Evolutionary conservation across 2,888 invertebrate genomes (phyloP).

Genomic region (Lasioglossum malachurum): DNA sequence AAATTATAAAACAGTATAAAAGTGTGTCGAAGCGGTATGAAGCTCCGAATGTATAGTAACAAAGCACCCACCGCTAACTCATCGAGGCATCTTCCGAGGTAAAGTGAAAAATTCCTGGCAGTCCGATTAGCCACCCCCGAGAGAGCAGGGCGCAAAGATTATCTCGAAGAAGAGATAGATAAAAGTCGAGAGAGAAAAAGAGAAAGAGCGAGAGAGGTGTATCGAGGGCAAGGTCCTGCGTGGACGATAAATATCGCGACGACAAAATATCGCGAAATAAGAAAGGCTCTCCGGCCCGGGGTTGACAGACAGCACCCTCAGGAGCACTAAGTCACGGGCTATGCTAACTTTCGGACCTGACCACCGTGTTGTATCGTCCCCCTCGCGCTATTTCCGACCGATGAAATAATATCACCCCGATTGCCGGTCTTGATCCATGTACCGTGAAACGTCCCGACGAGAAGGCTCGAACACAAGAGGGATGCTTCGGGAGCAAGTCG

Average conservation of each 20-base stretch:
- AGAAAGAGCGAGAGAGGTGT: neutral
- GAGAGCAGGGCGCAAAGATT: constrained; percentile 31
- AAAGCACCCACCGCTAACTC: neutral
- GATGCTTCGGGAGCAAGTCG: constrained; percentile 45
- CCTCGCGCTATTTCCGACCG: constrained; percentile 72
- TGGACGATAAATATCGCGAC: constrained; percentile 82
- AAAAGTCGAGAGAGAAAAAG: neutral
- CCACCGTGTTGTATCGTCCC: constrained; percentile 17
- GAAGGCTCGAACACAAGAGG: constrained; percentile 21
- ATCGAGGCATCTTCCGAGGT: neutral
- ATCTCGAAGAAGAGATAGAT: constrained; percentile 12
- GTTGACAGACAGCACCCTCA: constrained; percentile 83
- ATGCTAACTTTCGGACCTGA: constrained; percentile 79
- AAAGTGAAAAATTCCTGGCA: constrained; percentile 16
- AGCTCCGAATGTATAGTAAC: neutral
- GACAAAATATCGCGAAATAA: constrained; percentile 84
- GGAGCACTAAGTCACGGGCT: constrained; percentile 84
- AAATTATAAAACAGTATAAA: neutral
- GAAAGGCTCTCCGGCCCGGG: constrained; percentile 73
- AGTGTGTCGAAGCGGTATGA: no score
- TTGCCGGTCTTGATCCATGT: constrained; percentile 69
- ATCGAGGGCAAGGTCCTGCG: constrained; percentile 67
- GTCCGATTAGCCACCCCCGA: constrained; percentile 28
- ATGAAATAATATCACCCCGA: constrained; percentile 81
- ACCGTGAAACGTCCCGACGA: constrained; percentile 65